Evolutionary conservation across 2,797 vertebrate species (phyloP).

Genomic region (Myotis vivesi): DNA sequence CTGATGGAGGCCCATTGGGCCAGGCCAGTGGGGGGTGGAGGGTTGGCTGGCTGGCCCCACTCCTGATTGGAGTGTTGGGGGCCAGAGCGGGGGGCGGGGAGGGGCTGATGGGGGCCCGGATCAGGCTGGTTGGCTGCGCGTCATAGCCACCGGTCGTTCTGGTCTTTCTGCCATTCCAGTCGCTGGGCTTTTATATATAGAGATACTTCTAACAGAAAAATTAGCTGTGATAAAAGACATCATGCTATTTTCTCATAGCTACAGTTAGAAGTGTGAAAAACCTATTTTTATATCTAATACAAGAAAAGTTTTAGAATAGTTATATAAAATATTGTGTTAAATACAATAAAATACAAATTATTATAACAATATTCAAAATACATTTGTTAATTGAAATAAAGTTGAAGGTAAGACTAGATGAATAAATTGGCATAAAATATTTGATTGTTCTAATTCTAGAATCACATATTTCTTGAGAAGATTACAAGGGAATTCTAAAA

Average conservation of each 20-base stretch:
- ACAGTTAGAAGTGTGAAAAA: conserved; percentile 20
- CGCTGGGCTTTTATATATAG: no score
- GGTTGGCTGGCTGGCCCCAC: no score
- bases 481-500: conserved; percentile 6
- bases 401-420: background rate
- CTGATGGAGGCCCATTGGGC: no score
- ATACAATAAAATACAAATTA: background rate
- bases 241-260: conserved; percentile 1
- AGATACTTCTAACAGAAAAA: conserved; percentile 7
- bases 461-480: background rate
- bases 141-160: no score
- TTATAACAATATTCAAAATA: background rate
- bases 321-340: background rate
- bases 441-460: conserved; percentile 1
- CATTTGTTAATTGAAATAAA: conserved; percentile 1
- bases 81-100: fast-evolving
- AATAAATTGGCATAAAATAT: conserved; percentile 26
- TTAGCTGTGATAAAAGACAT: background rate
- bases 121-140: no score
- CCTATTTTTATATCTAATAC: background rate
- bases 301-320: background rate
- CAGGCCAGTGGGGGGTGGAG: no score
- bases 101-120: no score
- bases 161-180: no score
- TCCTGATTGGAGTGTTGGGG: no score